Evolutionary conservation across 2,797 vertebrate species (phyloP).

Genomic region (Hemitrygon akajei): DNA sequence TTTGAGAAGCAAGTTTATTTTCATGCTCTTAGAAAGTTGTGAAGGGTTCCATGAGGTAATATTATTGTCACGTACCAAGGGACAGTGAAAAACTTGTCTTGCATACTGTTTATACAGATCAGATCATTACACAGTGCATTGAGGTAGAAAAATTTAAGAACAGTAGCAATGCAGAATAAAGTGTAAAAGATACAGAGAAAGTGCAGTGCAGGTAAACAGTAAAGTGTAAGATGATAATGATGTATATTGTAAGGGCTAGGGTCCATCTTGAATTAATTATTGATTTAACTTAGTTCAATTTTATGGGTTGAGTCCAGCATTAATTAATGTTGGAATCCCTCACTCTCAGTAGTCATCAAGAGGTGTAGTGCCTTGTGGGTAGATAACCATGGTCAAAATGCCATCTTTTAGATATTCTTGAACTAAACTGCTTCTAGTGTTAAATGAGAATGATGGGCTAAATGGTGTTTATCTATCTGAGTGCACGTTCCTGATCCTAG

Average conservation of each 20-base stretch:
- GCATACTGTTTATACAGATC: too few species aligned
- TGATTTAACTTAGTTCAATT: background rate
- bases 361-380: background rate
- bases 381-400: background rate
- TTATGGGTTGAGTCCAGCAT: background rate
- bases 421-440: background rate
- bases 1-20: background rate
- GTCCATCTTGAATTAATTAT: too few species aligned
- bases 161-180: too few species aligned
- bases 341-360: background rate
- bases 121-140: too few species aligned
- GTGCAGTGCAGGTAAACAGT: too few species aligned
- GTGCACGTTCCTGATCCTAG: background rate
- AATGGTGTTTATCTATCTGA: background rate
- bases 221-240: too few species aligned
- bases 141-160: too few species aligned
- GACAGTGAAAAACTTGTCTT: too few species aligned
- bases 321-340: background rate
- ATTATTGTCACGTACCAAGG: too few species aligned
- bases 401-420: background rate
- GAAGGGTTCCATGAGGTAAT: background rate
- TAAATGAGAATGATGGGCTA: background rate
- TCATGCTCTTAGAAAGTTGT: background rate
- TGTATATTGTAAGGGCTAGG: too few species aligned
- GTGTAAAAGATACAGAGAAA: too few species aligned